Conservation (phyloP, 1,140 invertebrate species). For the Radopholus similis region DNA sequence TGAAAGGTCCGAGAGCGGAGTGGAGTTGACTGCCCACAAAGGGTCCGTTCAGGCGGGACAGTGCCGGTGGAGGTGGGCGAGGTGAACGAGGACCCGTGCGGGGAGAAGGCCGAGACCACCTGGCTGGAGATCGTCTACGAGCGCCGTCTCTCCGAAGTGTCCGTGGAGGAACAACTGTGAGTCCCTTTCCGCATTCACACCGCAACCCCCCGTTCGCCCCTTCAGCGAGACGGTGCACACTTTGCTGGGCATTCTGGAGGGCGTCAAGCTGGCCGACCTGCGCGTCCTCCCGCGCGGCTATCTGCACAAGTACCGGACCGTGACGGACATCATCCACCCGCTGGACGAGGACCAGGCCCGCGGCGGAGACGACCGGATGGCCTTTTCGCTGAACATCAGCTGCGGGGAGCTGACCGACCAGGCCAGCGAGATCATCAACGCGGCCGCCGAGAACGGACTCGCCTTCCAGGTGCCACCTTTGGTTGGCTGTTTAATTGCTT, state of each 20-base stretch:
- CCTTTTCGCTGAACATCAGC: constrained; percentile 13
- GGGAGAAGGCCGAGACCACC: neutral
- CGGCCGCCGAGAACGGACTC: neutral
- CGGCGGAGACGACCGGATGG: neutral
- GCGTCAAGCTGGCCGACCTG: neutral
- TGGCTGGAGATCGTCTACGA: constrained; percentile 12
- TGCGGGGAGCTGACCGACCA: constrained; percentile 14
- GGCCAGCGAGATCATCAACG: constrained; percentile 9
- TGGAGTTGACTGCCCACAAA: neutral
- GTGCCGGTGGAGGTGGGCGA: neutral
- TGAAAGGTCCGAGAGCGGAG: neutral
- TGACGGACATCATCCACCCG: neutral
- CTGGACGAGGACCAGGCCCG: neutral
- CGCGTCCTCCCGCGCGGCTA: constrained; percentile 21
- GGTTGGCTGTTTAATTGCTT: too few relatives aligned
- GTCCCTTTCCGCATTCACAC: neutral
- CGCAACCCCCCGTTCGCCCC: neutral
- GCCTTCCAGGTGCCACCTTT: constrained; percentile 11
- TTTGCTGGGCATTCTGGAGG: neutral
- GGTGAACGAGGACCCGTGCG: neutral
- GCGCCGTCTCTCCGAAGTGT: neutral
- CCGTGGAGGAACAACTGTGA: constrained; percentile 16
- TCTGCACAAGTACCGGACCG: constrained; percentile 22
- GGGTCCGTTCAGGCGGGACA: neutral
- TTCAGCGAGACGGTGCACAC: neutral